Evolutionary conservation across 2,113 vertebrate genomes (phyloP).

Genomic region (Glareola pratincola): DNA sequence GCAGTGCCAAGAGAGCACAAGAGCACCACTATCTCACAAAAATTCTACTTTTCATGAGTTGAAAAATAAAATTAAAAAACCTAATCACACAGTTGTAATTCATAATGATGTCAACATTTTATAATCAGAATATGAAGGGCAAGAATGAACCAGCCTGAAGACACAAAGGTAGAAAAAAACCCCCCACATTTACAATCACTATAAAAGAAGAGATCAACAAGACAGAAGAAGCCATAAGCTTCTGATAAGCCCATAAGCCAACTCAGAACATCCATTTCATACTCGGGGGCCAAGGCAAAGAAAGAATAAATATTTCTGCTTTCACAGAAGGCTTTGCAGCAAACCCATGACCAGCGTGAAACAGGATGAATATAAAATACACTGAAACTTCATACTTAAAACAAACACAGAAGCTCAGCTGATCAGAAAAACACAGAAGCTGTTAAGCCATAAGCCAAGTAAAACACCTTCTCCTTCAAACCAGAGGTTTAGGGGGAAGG

Average conservation of each 20-base stretch:
- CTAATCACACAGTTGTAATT: not conserved
- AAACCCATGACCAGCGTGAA: not conserved
- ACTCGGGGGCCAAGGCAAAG: rapidly evolving
- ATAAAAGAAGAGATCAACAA: not conserved
- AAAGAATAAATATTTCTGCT: not conserved
- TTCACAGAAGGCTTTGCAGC: not conserved
- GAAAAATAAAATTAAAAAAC: not conserved
- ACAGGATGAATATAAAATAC: not conserved
- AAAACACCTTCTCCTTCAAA: not conserved
- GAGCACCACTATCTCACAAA: not conserved
- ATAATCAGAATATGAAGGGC: not conserved
- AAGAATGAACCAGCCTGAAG: not conserved
- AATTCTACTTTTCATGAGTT: not conserved
- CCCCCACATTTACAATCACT: not conserved
- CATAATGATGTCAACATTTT: not conserved
- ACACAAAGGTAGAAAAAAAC: not conserved
- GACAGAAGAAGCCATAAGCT: not conserved
- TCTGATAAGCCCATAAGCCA: not conserved
- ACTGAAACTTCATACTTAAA: not conserved
- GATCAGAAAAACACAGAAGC: not conserved
- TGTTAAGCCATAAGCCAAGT: not conserved
- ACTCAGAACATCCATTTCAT: not conserved
- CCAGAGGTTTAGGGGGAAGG: not conserved
- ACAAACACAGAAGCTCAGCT: not conserved
- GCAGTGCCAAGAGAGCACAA: not conserved